Evolutionary conservation across 2,888 invertebrate species (phyloP), one percentile per base, ranked within the genome.

Genomic region (Calliopum simillimum): DNA sequence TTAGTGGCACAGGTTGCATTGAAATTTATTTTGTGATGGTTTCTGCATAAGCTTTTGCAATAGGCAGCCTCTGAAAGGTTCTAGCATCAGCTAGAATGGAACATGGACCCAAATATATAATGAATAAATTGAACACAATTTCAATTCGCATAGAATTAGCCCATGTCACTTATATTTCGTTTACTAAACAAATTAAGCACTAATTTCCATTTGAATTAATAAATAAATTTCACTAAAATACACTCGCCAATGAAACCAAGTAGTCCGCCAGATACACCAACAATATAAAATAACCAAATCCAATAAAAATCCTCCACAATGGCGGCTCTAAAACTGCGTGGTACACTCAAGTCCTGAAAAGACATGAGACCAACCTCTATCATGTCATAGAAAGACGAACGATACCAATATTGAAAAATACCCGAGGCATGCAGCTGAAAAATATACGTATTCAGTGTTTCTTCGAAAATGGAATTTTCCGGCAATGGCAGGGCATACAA

Each of bases 401-500:
- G 11, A 2, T 68, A 55, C 76, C 76, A 76, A n/a, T 67, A 68
- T 41, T 67, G 21, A 46, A 73, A 68, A 0, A 76, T 63, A 11
- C 76, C 76, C 25, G 59, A 55, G 0, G 71, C 73, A 1, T 56
- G 61, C 8, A 71, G 43, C 8, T 67, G 46, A 47, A 70, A 13
- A 2, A 76, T 58, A 25, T 72, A 69, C 2, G 55, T 12, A 12
- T 74, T 61, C n/a, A 76, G 65, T 0, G 71, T 5, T 1, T 19
- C 43, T 6, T 67, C 69, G 53, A 73, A 75, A 21, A 75, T 70
- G 8, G 71, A 73, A 49, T 76, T 74, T 33, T 69, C 70, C 2
- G 73, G 61, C 53, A 76, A 16, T 0, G 76, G 70, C 25, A 75
- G 44, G 6, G 73, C 73, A 1, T 73, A 8, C 11, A 65, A 25